These are phyloP conservation scores for Cepaea nemoralis DNA, from an alignment of 1,140 invertebrate species.

Conservation along the genomic window DNA sequence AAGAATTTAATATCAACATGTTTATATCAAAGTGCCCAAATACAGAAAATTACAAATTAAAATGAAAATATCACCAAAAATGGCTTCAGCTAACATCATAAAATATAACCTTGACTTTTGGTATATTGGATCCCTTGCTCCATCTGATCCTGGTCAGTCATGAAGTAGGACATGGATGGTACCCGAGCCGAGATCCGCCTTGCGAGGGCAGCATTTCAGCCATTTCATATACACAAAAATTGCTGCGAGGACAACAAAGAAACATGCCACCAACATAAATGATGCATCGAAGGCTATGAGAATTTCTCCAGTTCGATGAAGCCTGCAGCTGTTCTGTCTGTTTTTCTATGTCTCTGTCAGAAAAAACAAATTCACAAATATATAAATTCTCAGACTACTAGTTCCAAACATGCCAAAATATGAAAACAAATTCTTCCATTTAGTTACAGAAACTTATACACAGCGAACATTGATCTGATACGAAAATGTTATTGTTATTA, in stretches of 20 bases:
- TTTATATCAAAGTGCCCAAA: background rate
- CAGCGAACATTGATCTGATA: too few species aligned
- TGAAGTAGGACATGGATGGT: constrained; percentile 64
- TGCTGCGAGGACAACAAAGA: constrained; percentile 59
- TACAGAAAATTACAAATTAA: background rate
- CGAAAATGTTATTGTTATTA: too few species aligned
- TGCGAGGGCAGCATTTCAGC: constrained; percentile 50
- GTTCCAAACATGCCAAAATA: background rate
- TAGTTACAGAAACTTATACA: too few species aligned
- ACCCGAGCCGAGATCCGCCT: constrained; percentile 51
- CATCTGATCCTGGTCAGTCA: constrained; percentile 58
- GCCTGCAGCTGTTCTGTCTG: background rate
- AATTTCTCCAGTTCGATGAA: constrained; percentile 3
- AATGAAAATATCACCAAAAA: too few species aligned
- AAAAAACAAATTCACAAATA: background rate
- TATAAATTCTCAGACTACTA: background rate
- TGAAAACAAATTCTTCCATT: background rate
- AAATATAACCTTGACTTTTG: constrained; percentile 42
- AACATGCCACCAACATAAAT: constrained; percentile 54
- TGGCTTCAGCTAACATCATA: background rate
- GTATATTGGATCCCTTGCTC: constrained; percentile 47
- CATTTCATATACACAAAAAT: constrained; percentile 60
- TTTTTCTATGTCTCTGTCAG: constrained; percentile 41
- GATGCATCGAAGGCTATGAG: background rate
- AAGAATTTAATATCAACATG: too few species aligned